Conservation (phyloP, 1,140 invertebrate genomes). For the Zaprionus africanus region DNA sequence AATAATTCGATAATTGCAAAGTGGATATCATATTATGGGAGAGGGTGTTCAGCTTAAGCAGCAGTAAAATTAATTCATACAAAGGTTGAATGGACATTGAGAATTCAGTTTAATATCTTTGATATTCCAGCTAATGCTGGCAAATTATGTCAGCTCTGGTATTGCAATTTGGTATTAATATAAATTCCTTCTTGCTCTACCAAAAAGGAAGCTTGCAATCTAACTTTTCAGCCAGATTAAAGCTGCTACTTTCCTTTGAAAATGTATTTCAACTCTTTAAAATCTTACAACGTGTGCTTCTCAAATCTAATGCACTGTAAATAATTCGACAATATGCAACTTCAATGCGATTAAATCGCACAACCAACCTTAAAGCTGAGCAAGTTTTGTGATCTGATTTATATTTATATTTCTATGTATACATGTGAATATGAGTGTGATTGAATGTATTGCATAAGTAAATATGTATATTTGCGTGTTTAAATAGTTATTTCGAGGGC, state of each 20-base stretch:
- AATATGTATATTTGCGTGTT: not conserved
- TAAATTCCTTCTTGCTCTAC: no score
- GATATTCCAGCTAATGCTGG: no score
- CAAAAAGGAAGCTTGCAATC: no score
- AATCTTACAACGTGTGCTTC: no score
- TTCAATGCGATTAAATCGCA: not conserved
- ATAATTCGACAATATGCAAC: conserved; percentile 15
- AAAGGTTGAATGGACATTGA: not conserved
- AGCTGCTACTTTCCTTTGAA: not conserved
- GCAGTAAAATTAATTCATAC: not conserved
- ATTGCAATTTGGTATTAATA: no score
- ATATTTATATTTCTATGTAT: not conserved
- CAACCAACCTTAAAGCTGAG: not conserved
- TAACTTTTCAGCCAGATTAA: not conserved
- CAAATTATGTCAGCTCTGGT: no score
- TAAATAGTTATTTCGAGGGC: not conserved
- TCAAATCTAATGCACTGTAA: not conserved
- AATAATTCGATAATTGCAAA: conserved; percentile 5
- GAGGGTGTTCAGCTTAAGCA: no score
- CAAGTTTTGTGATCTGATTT: not conserved
- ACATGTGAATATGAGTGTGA: not conserved
- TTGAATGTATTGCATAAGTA: not conserved
- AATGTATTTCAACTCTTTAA: not conserved
- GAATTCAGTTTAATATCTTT: no score
- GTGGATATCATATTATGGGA: not conserved